These are phyloP conservation scores for Rosalia funebris DNA, from an alignment of 2,888 invertebrate species.

Conservation along the genomic window DNA sequence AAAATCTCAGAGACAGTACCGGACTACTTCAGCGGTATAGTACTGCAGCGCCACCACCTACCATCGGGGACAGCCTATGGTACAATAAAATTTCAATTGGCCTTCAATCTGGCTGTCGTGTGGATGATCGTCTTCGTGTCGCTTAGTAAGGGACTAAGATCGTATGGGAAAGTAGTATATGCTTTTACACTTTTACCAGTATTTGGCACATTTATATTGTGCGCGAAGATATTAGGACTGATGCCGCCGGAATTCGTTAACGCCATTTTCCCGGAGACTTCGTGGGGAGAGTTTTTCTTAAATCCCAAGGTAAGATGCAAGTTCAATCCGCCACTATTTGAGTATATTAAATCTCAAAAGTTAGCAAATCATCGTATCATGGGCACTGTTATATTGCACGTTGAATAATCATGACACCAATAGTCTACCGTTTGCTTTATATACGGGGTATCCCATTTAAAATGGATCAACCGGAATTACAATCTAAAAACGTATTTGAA, in stretches of 20 bases:
- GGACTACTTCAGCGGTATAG: slow-evolving; percentile 86
- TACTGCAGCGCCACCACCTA: slow-evolving; percentile 73
- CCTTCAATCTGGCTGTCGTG: slow-evolving; percentile 88
- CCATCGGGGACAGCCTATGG: slow-evolving; percentile 65
- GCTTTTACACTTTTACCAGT: slow-evolving; percentile 83
- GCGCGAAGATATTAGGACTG: slow-evolving; percentile 79
- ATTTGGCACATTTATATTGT: slow-evolving; percentile 77
- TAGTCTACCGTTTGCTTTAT: too few relatives aligned
- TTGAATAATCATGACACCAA: too few relatives aligned
- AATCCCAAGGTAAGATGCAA: slow-evolving; percentile 78
- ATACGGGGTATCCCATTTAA: too few relatives aligned
- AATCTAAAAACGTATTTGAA: too few relatives aligned
- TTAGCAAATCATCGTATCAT: too few relatives aligned
- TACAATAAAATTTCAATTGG: slow-evolving; percentile 84
- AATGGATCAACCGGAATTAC: too few relatives aligned
- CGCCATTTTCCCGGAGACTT: slow-evolving; percentile 81
- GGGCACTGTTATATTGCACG: too few relatives aligned
- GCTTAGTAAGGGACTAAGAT: slow-evolving; percentile 86
- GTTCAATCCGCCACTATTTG: too few relatives aligned
- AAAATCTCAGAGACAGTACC: slow-evolving; percentile 81
- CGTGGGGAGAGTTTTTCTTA: slow-evolving; percentile 86
- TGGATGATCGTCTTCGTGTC: slow-evolving; percentile 92
- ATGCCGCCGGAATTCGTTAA: slow-evolving; percentile 74
- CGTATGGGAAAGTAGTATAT: slow-evolving; percentile 86
- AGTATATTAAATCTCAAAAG: too few relatives aligned